Conservation (phyloP, 2,113 vertebrate species). For the Proterorhinus semilunaris region DNA sequence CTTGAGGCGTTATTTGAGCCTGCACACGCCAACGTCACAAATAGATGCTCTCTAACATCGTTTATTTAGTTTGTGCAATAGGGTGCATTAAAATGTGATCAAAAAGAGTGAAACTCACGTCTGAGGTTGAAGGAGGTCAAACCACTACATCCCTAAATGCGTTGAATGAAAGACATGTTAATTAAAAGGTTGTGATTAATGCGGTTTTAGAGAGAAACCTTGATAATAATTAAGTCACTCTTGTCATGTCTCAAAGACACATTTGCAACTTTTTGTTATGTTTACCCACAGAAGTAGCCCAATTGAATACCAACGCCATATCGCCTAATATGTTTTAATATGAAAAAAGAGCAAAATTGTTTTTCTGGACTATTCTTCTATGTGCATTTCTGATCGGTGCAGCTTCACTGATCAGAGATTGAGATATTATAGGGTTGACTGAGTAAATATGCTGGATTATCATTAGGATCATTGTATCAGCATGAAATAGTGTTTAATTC, state of each 20-base stretch:
- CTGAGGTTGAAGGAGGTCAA: conserved; percentile 4
- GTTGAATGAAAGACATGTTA: not conserved
- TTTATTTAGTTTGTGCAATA: not conserved
- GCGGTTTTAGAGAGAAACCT: conserved; percentile 16
- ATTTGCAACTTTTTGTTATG: not conserved
- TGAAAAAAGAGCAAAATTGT: too few relatives aligned
- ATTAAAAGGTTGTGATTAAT: conserved; percentile 1
- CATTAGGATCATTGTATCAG: not conserved
- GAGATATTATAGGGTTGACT: too few relatives aligned
- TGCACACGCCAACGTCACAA: not conserved
- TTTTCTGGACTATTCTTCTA: too few relatives aligned
- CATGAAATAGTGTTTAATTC: not conserved
- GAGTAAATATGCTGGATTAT: too few relatives aligned
- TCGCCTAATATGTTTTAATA: too few relatives aligned
- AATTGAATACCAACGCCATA: not conserved
- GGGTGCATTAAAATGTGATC: not conserved
- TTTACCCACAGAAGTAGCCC: not conserved
- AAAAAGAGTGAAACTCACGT: not conserved
- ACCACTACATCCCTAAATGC: not conserved
- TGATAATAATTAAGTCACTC: conserved; percentile 40
- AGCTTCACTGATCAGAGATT: too few relatives aligned
- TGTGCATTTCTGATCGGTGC: too few relatives aligned
- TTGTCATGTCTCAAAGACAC: conserved; percentile 10
- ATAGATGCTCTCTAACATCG: not conserved
- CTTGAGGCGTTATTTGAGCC: not conserved